These are phyloP conservation scores for Platyscapa corneri DNA, from an alignment of 1,140 invertebrate species.

Conservation along the genomic window DNA sequence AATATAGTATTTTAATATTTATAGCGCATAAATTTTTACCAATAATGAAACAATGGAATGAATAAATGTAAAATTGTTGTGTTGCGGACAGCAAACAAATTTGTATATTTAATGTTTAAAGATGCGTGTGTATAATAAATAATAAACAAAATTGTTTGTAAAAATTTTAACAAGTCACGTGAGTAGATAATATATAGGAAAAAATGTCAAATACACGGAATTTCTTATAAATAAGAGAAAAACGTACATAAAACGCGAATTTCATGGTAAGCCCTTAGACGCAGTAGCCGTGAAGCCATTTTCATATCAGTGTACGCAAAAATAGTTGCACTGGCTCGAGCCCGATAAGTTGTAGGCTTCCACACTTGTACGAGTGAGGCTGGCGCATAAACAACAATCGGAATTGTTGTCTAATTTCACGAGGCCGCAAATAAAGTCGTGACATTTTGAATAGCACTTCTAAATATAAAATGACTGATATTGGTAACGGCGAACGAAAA, in stretches of 20 bases:
- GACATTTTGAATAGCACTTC: too few relatives aligned
- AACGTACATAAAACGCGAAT: neutral
- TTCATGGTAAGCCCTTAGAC: neutral
- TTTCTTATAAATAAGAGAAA: neutral
- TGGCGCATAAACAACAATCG: neutral
- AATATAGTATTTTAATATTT: conserved; percentile 21
- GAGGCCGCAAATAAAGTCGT: neutral
- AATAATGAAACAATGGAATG: neutral
- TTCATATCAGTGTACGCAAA: neutral
- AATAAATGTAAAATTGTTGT: conserved; percentile 5
- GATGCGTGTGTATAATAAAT: neutral
- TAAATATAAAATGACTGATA: too few relatives aligned
- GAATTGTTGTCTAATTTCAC: neutral
- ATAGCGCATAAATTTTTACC: neutral
- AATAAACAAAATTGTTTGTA: neutral
- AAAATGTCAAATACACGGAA: neutral
- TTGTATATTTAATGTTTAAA: neutral
- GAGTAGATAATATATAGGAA: neutral
- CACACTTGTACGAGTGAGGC: neutral
- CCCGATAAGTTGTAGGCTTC: neutral
- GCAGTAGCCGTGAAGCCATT: neutral
- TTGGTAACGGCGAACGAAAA: neutral
- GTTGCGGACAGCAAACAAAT: neutral
- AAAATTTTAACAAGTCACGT: neutral
- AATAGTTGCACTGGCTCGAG: neutral